Percentiles rank a stretch among this genome's conserved stretches.
These are phyloP conservation scores for Brachystomella parvula DNA, from an alignment of 1,140 invertebrate species.

Conservation along the genomic window DNA sequence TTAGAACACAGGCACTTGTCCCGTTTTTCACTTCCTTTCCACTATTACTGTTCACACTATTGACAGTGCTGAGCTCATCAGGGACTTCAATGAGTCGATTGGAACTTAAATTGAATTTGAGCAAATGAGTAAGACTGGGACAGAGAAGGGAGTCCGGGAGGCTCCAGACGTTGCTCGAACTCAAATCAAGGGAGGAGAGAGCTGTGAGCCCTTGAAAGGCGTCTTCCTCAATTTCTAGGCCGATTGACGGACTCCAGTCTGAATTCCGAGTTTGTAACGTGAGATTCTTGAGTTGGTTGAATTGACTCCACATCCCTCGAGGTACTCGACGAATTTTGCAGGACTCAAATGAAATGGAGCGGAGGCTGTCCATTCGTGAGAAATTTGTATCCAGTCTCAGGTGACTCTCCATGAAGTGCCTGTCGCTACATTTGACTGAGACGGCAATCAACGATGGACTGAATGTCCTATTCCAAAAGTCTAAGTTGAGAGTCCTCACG, in stretches of 20 bases:
- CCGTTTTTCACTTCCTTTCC: slow-evolving; percentile 39
- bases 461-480: slow-evolving; percentile 39
- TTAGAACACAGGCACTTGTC: slow-evolving; percentile 12
- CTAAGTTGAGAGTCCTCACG: slow-evolving; percentile 38
- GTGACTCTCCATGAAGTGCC: slow-evolving; percentile 68
- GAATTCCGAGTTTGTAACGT: slow-evolving; percentile 78
- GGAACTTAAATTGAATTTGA: slow-evolving; percentile 68
- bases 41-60: slow-evolving; percentile 3
- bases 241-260: slow-evolving; percentile 75
- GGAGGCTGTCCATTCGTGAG: slow-evolving; percentile 60
- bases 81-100: slow-evolving; percentile 74
- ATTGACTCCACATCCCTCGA: slow-evolving; percentile 30
- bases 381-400: slow-evolving; percentile 59
- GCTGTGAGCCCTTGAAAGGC: slow-evolving; percentile 62
- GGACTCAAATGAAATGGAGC: slow-evolving; percentile 62
- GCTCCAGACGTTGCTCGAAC: slow-evolving; percentile 77
- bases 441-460: slow-evolving; percentile 53
- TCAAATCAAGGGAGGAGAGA: slow-evolving; percentile 69
- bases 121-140: slow-evolving; percentile 57
- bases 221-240: slow-evolving; percentile 58
- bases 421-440: slow-evolving; percentile 64
- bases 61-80: slow-evolving; percentile 46
- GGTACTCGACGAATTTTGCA: slow-evolving; percentile 65
- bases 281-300: slow-evolving; percentile 59
- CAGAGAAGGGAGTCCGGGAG: slow-evolving; percentile 65